phyloP scores from a whole-genome alignment of 2,113 vertebrate genomes.

The Cisticola juncidis region DNA sequence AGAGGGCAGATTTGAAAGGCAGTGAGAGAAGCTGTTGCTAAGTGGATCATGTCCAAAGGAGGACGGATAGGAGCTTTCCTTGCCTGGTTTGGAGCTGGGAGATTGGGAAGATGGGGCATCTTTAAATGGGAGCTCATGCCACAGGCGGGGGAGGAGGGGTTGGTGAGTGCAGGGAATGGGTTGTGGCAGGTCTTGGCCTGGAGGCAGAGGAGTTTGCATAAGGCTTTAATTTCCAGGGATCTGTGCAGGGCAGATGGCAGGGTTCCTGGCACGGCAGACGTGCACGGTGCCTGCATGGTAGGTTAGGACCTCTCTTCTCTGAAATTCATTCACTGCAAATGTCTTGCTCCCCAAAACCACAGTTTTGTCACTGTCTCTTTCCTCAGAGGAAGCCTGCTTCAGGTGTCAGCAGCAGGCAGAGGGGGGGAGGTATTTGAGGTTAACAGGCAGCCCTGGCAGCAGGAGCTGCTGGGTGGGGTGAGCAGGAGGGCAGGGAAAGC shows the following conservation, averaged over 20 bases:
- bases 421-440: neutral
- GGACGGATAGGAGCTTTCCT: neutral
- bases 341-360: neutral
- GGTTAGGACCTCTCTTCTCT: neutral
- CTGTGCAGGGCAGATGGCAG: slow-evolving; percentile 14
- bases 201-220: slow-evolving; percentile 5
- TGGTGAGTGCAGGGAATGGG: neutral
- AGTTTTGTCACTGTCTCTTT: neutral
- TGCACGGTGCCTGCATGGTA: neutral
- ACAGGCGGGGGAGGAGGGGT: neutral
- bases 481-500: neutral
- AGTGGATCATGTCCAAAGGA: neutral
- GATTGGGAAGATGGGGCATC: neutral
- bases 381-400: neutral
- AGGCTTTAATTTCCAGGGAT: slow-evolving; percentile 18
- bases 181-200: slow-evolving; percentile 9
- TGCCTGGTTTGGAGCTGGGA: neutral
- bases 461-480: neutral
- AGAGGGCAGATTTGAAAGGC: neutral
- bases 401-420: neutral
- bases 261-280: neutral
- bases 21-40: neutral
- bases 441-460: neutral
- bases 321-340: neutral
- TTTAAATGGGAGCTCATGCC: neutral